Base-by-base conservation (phyloP, 2,888 invertebrate species). In the Andrena haemorrhoa region DNA sequence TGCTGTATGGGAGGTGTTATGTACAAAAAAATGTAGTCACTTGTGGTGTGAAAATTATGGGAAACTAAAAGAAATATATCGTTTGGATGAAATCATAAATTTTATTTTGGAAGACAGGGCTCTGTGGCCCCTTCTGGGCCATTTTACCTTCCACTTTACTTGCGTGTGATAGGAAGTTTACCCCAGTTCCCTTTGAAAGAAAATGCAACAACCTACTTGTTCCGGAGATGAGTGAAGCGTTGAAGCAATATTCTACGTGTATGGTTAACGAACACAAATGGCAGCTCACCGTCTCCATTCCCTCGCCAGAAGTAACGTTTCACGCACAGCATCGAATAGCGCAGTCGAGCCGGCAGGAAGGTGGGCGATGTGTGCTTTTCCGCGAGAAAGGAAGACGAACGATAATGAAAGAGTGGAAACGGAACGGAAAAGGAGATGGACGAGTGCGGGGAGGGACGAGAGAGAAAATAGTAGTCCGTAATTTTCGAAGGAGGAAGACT, bases 401-500 rank as follows among this genome's bases (percentile, higher is more conserved):
- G 82, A 76, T 82, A 82, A 82, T 82, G 72, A 83, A 72, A 69
- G 77, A 49, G 65, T 51, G 58, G 51, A 65, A 26, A 75, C 56
- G 66, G 64, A 10, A 56, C 65, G 35, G 4, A 5, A 5, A 20
- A 1, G 35, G 56, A 47, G 26, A 12, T 31, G 20, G 61, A 7
- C 10, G 53, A 51, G 53, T n/a, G 58, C 16, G 58, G 41, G 58
- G 66, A 10, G 64, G 75, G 66, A 23, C 29, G 75, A 73, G 75
- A 74, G 63, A 58, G 71, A 74, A 75, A 73, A 79, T 64, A 68
- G 78, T 64, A 79, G 69, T 51, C 58, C 75, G 74, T 86, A 86
- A 75, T 68, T 87, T 80, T 78, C 70, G 70, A 78, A 61, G 87
- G 61, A 82, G 79, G 73, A 83, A 78, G 64, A 61, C 26, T 61